Evolutionary conservation across 2,888 invertebrate genomes (phyloP), one percentile per base, ranked within the genome.

Genomic region (Heliconius cydno): DNA sequence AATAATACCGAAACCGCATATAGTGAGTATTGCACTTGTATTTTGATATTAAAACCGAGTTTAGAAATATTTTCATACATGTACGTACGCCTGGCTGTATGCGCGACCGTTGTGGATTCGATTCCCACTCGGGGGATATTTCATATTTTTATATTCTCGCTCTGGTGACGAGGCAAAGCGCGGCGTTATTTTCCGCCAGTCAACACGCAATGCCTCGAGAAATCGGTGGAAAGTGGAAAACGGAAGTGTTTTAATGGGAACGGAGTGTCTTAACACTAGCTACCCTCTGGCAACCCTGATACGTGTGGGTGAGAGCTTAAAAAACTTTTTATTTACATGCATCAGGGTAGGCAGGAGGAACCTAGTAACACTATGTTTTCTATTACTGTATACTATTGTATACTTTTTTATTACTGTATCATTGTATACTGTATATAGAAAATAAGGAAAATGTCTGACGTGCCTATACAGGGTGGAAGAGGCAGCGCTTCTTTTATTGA

Each of bases 1-100:
- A 65, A 72, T 63, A 46, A 75, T 10, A 78, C 80, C 76, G 38
- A 80, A 80, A 80, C 80, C 80, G 67, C 80, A 78, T 57, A 25
- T 34, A 60, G 77, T 65, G 77, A 75, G 38, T 73, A 57, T 72
- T 57, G n/a, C 60, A 34, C 34, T 73, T 38, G 73, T 73, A 60
- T 73, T 38, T 73, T 60, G 34, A 73, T 34, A 72, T 72, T 57
- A 30, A 13, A 57, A 38, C 13, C 25, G 25, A 67, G 34, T 22
- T 67, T 22, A 22, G 34, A 34, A 67, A 67, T 34, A 67, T 34
- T 34, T 34, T 34, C 3, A 34, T 22, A 67, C 15, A 28, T 65
- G n/a, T 46, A 46, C 13, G 13, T 46, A 10, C 60, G 9, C n/a
- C 9, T 3, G 52, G 5, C 9, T 60, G 60, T 60, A n/a, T 10